Evolutionary conservation across 2,888 invertebrate genomes (phyloP).

Genomic region (Polyploca ridens): DNA sequence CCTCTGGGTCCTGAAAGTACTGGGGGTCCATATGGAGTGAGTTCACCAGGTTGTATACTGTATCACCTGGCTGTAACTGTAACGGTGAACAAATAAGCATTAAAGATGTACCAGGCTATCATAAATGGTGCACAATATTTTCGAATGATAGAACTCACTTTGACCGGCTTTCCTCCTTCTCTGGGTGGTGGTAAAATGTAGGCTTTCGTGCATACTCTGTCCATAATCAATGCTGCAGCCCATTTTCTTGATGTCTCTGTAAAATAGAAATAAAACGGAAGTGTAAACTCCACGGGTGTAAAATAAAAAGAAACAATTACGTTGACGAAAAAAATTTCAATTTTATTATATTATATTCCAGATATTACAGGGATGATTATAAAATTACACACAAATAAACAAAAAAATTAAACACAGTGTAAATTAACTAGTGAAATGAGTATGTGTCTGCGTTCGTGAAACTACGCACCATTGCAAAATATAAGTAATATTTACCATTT

Average conservation of each 20-base stretch:
- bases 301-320: conserved; percentile 17
- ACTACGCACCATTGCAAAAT: neutral
- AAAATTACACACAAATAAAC: too few species aligned
- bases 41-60: conserved; percentile 49
- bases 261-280: neutral
- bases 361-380: too few species aligned
- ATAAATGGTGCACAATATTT: neutral
- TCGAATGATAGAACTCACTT: conserved; percentile 12
- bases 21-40: conserved; percentile 36
- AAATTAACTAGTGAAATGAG: too few species aligned
- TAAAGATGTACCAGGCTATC: conserved; percentile 1
- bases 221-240: conserved; percentile 65
- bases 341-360: too few species aligned
- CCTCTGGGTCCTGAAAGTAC: conserved; percentile 41
- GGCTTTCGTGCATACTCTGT: conserved; percentile 70
- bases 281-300: too few species aligned
- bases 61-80: conserved; percentile 46
- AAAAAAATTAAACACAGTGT: too few species aligned
- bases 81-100: neutral
- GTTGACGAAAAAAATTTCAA: neutral
- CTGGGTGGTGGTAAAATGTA: conserved; percentile 60
- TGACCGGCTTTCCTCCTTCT: conserved; percentile 45
- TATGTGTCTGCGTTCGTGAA: too few species aligned
- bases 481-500: conserved; percentile 48
- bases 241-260: conserved; percentile 62